These are phyloP conservation scores for Columbina picui DNA, from an alignment of 2,113 vertebrate genomes.

Conservation along the genomic window DNA sequence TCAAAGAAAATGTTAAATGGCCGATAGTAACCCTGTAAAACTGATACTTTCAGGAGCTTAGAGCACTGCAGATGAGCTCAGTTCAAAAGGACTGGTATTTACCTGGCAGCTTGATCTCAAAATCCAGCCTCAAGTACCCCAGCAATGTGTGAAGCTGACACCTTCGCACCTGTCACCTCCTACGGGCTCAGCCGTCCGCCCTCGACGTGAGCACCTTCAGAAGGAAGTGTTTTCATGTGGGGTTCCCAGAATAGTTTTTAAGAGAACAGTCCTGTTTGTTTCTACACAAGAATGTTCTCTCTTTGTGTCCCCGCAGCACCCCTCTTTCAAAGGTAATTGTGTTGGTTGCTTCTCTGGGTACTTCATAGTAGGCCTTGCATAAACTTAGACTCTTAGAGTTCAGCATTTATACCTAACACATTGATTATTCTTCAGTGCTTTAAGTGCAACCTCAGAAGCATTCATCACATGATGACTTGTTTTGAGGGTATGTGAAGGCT, in stretches of 20 bases:
- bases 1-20: conserved; percentile 2
- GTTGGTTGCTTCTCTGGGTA: background rate
- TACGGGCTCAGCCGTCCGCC: background rate
- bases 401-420: background rate
- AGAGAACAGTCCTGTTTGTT: background rate
- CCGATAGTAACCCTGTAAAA: background rate
- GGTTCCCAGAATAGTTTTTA: background rate
- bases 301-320: background rate
- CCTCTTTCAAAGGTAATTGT: background rate
- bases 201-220: accelerated
- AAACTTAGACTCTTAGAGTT: background rate
- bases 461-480: background rate
- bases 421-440: background rate
- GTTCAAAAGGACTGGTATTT: background rate
- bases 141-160: background rate
- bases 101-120: accelerated
- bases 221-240: background rate
- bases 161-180: background rate
- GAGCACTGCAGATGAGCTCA: background rate
- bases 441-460: background rate
- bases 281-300: background rate
- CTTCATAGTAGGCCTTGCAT: background rate
- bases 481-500: background rate
- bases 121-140: background rate
- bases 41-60: background rate